Base-by-base conservation (phyloP, 2,113 vertebrate species). In the Corythoichthys intestinalis region DNA sequence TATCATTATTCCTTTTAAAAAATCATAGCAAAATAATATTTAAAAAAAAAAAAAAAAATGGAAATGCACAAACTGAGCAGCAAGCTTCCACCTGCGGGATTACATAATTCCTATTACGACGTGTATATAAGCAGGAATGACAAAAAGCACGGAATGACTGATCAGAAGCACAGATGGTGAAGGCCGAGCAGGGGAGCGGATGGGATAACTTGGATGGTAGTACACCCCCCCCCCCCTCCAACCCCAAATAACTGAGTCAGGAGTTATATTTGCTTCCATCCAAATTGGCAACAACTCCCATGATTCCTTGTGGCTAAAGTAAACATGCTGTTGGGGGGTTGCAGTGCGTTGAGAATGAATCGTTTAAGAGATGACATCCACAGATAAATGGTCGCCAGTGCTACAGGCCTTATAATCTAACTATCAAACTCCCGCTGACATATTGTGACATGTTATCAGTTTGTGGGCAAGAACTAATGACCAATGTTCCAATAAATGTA, bases 51-150 rank as follows among this genome's bases (percentile, higher is more conserved):
- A 82, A 85, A 60, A 59, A 65, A 79, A 71, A 87, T 87, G 85
- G 56, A 79, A 88, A 88, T 85, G 85, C 85, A 89, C 83, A 87
- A 82, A 87, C 69, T 71, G 80, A 66, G 89, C 71, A 68, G 82
- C 81, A 80, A 38, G 80, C 81, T 87, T 58, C 76, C 85, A 86
- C 80, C 83, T 78, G 82, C 60, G 65, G 77, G 77, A 79, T 83
- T 83, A 87, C 77, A 84, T 82, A 68, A 84, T 82, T 81, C 86
- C 74, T 80, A 76, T 78, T 76, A 81, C 73, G 56, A 70, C 75
- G 73, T 83, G 80, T 84, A 83, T 79, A 86, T 85, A 83, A 83
- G 76, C 81, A 77, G 83, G 78, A 62, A 85, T 86, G 85, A 75
- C 85, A 70, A 83, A 74, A 87, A 85, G 86, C 80, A 37, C 67